Conservation (phyloP, 2,888 invertebrate genomes). For the Heterodera filipjevi region DNA sequence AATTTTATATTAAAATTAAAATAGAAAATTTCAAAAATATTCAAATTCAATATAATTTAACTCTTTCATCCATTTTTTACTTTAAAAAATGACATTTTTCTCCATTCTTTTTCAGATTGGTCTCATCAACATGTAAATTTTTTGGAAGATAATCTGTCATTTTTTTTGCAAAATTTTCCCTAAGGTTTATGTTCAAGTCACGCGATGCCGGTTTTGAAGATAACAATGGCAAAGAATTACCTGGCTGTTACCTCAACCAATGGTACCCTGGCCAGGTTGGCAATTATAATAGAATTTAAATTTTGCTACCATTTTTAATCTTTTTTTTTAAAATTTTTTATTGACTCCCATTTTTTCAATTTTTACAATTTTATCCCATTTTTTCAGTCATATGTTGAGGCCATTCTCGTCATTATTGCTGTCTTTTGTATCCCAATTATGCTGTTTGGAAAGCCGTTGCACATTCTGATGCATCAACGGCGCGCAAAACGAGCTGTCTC, state of each 20-base stretch:
- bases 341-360: no score
- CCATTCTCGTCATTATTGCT: conserved; percentile 66
- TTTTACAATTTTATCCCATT: background rate
- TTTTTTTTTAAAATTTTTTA: no score
- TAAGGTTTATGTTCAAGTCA: conserved; percentile 62
- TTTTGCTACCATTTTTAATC: no score
- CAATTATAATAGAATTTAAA: background rate
- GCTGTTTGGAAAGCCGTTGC: conserved; percentile 65
- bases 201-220: conserved; percentile 52
- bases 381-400: conserved; percentile 59
- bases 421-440: conserved; percentile 64
- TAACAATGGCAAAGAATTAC: conserved; percentile 28
- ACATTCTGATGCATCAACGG: conserved; percentile 57
- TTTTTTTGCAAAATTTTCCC: no score
- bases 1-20: no score
- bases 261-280: conserved; percentile 61
- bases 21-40: no score
- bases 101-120: conserved; percentile 52
- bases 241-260: conserved; percentile 56
- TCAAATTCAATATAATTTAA: no score
- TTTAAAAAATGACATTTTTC: background rate
- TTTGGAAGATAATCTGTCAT: no score
- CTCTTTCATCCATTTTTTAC: conserved; percentile 38
- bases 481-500: conserved; percentile 55
- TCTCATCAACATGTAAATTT: conserved; percentile 61